phyloP scores from a whole-genome alignment of 2,113 vertebrate species.

The Pelodiscus sinensis region DNA sequence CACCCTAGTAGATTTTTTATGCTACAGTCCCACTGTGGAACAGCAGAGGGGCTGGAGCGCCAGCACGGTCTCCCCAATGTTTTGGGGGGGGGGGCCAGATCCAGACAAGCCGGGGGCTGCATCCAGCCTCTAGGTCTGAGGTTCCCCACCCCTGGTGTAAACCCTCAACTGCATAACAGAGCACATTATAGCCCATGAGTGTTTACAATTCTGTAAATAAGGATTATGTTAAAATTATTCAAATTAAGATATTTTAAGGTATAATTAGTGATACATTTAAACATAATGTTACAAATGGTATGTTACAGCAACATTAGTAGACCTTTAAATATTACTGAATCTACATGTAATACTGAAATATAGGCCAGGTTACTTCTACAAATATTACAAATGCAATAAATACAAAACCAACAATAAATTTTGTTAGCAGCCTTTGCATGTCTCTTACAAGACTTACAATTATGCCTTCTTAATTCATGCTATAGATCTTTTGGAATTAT shows the following conservation, averaged over 20 bases:
- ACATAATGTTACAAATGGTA: neutral
- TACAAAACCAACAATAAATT: slow-evolving; percentile 59
- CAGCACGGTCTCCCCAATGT: too few relatives aligned
- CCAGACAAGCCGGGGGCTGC: too few relatives aligned
- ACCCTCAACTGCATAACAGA: fast-evolving
- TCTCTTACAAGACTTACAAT: slow-evolving; percentile 57
- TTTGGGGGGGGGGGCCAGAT: too few relatives aligned
- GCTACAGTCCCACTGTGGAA: too few relatives aligned
- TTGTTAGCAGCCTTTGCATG: slow-evolving; percentile 43
- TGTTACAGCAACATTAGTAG: neutral
- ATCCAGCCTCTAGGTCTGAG: too few relatives aligned
- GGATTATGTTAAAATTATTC: neutral
- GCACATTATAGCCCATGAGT: fast-evolving
- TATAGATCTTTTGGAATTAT: slow-evolving; percentile 17
- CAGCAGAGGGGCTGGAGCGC: too few relatives aligned
- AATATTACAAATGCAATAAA: slow-evolving; percentile 50
- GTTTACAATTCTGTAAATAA: fast-evolving
- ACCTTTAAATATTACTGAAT: slow-evolving; percentile 6
- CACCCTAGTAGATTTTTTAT: too few relatives aligned
- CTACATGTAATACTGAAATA: neutral
- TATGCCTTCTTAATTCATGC: slow-evolving; percentile 9
- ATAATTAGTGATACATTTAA: neutral
- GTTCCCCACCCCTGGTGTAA: neutral
- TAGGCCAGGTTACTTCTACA: slow-evolving; percentile 34
- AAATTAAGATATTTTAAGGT: neutral